phyloP scores from a whole-genome alignment of 2,888 invertebrate species.

The Laothoe populi region DNA sequence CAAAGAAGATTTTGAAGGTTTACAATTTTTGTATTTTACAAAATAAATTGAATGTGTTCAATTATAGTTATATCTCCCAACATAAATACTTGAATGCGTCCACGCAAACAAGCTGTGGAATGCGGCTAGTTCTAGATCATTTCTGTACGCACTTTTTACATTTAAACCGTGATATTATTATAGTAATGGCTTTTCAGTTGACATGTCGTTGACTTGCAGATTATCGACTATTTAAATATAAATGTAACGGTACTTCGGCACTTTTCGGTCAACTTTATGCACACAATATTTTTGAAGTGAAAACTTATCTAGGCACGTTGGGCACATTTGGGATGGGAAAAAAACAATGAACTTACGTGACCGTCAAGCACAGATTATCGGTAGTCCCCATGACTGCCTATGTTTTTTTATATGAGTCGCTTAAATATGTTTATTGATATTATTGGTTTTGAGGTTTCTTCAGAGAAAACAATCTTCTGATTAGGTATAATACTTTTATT shows the following conservation, averaged over 20 bases:
- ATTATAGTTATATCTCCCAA: background rate
- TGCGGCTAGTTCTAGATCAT: slow-evolving; percentile 21
- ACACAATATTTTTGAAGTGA: background rate
- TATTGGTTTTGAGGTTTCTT: too few species aligned
- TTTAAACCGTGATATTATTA: slow-evolving; percentile 16
- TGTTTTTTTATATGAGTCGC: too few species aligned
- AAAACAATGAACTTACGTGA: too few species aligned
- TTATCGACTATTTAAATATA: slow-evolving; percentile 18
- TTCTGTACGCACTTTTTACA: slow-evolving; percentile 17
- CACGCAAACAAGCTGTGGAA: slow-evolving; percentile 8
- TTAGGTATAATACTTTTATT: too few species aligned
- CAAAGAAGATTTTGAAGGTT: too few species aligned
- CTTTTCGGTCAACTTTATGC: background rate
- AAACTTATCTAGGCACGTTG: background rate
- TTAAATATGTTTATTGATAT: too few species aligned
- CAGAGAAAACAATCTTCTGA: too few species aligned
- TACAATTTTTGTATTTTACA: too few species aligned
- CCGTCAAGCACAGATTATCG: too few species aligned
- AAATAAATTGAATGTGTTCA: too few species aligned
- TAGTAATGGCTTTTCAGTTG: slow-evolving; percentile 22
- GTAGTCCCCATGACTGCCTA: too few species aligned
- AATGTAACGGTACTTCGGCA: background rate
- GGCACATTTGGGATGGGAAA: too few species aligned
- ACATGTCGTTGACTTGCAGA: slow-evolving; percentile 25
- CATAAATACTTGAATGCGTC: background rate